Conservation (phyloP, 2,888 invertebrate species). For the Asteroscopus sphinx region DNA sequence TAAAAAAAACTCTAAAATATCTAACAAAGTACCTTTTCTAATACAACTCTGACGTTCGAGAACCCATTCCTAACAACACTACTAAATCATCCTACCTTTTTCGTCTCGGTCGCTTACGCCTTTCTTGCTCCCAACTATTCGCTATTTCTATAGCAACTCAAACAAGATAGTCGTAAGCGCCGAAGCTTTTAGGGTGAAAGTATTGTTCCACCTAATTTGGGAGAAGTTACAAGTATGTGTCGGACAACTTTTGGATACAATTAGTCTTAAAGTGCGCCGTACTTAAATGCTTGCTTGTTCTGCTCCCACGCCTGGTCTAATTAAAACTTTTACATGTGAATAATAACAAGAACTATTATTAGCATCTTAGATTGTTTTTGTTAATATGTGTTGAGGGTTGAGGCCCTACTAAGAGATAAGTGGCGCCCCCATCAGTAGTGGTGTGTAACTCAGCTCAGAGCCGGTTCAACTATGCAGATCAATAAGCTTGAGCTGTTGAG, state of each 20-base stretch:
- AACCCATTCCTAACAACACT: background rate
- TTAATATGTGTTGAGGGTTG: background rate
- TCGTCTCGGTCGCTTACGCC: background rate
- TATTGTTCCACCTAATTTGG: conserved; percentile 22
- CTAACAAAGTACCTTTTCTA: background rate
- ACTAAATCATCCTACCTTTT: background rate
- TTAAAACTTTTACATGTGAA: conserved; percentile 17
- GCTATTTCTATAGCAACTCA: conserved; percentile 1
- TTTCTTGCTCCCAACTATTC: conserved; percentile 4
- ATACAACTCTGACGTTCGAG: background rate
- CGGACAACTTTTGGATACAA: conserved; percentile 28
- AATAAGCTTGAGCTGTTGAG: too few relatives aligned
- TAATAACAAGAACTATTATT: background rate
- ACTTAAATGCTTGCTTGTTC: conserved; percentile 2
- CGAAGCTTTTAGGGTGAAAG: conserved; percentile 19
- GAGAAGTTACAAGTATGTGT: conserved; percentile 25
- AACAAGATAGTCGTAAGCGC: conserved; percentile 8
- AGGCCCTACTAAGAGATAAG: too few relatives aligned
- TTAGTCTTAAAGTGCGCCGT: conserved; percentile 12
- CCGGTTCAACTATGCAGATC: too few relatives aligned
- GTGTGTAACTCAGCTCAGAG: too few relatives aligned
- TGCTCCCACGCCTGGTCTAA: conserved; percentile 1
- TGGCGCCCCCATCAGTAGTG: too few relatives aligned
- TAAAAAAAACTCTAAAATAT: background rate
- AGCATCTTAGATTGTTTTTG: background rate